These are phyloP conservation scores for Coleophora flavipennella DNA, from an alignment of 2,888 invertebrate genomes.

Conservation along the genomic window DNA sequence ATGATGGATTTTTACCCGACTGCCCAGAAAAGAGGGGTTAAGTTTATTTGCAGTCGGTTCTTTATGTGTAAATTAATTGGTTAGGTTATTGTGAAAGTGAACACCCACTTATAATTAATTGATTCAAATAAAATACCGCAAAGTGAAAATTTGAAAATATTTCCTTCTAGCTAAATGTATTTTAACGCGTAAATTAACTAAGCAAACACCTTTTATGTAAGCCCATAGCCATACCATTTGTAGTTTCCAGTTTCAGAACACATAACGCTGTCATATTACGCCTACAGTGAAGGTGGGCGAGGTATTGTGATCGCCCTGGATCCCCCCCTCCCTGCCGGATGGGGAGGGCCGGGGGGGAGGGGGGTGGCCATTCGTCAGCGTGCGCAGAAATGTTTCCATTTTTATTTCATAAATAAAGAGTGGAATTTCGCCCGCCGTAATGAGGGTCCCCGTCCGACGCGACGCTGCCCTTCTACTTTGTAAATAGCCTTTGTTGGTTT, in stretches of 20 bases:
- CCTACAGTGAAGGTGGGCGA: slow-evolving; percentile 17
- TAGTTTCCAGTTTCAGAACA: slow-evolving; percentile 19
- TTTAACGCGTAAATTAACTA: too few species aligned
- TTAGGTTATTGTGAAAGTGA: too few species aligned
- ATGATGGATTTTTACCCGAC: too few species aligned
- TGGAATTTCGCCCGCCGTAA: slow-evolving; percentile 48
- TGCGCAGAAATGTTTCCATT: slow-evolving; percentile 66
- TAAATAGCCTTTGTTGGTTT: background rate
- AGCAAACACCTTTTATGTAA: background rate
- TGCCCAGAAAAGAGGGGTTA: too few species aligned
- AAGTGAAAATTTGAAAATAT: too few species aligned
- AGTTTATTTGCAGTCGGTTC: too few species aligned
- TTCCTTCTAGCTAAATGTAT: too few species aligned
- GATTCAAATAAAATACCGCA: too few species aligned
- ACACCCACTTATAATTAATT: too few species aligned
- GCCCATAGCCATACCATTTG: background rate
- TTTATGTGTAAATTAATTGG: too few species aligned
- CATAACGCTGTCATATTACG: slow-evolving; percentile 24
- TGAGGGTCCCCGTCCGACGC: slow-evolving; percentile 28
- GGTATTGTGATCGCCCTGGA: slow-evolving; percentile 14
- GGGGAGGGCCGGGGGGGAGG: slow-evolving; percentile 13
- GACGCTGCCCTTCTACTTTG: background rate
- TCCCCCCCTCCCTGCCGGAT: slow-evolving; percentile 12
- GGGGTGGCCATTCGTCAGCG: slow-evolving; percentile 50
- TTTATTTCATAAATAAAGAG: slow-evolving; percentile 70